Evolutionary conservation across 2,113 vertebrate species (phyloP).

Genomic region (Isichthys henryi): DNA sequence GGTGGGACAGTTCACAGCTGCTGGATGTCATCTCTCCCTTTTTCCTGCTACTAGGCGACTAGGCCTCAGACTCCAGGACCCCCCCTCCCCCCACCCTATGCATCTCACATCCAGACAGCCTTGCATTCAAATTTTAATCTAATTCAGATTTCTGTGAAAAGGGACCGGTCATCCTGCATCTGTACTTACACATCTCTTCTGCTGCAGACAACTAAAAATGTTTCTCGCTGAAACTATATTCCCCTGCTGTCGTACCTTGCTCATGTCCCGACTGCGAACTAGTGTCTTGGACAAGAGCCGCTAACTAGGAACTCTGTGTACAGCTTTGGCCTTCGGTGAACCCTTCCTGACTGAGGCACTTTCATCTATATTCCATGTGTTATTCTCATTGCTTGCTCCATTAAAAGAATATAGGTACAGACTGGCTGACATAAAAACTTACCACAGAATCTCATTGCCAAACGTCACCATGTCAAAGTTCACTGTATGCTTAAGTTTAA

Average conservation of each 20-base stretch:
- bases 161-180: neutral
- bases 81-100: neutral
- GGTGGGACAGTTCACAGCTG: constrained; percentile 4
- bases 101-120: neutral
- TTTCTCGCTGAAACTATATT: neutral
- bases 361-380: neutral
- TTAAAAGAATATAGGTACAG: neutral
- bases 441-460: too few relatives aligned
- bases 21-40: neutral
- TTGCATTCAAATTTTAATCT: neutral
- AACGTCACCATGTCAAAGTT: neutral
- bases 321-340: neutral
- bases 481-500: neutral
- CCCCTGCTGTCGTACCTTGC: neutral
- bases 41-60: neutral
- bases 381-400: neutral
- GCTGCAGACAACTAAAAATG: neutral
- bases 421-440: neutral
- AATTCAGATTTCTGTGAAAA: neutral
- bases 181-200: neutral
- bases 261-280: neutral
- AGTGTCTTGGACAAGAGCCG: neutral
- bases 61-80: neutral
- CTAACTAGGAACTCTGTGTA: neutral
- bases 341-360: neutral